Percentiles rank a stretch among this genome's conserved stretches.
These are phyloP conservation scores for Gracilinanus agilis DNA, from an alignment of 2,113 vertebrate genomes.

Conservation along the genomic window DNA sequence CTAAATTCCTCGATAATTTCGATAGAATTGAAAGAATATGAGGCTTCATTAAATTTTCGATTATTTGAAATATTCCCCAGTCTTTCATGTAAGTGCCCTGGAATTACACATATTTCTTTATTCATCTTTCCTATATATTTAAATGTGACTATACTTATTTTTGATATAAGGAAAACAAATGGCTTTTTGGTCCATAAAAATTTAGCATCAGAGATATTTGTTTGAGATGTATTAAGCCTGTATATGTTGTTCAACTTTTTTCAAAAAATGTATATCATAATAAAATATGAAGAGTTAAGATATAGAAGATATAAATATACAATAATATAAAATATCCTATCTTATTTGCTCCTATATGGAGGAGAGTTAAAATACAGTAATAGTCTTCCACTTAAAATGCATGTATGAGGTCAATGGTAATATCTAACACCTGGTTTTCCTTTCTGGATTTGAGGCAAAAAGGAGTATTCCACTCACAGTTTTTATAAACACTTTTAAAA, in stretches of 20 bases:
- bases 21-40: not conserved
- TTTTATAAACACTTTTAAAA: not conserved
- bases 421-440: not conserved
- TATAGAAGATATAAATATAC: not conserved
- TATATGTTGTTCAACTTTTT: not conserved
- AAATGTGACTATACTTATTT: conserved; percentile 26
- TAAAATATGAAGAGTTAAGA: conserved; percentile 17
- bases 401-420: not conserved
- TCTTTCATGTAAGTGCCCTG: not conserved
- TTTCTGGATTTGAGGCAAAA: not conserved
- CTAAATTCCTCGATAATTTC: not conserved
- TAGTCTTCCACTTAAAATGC: not conserved
- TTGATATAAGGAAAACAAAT: not conserved
- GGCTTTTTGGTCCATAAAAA: not conserved
- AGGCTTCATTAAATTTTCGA: not conserved
- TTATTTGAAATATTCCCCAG: not conserved
- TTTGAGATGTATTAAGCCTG: not conserved
- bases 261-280: conserved; percentile 15
- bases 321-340: not conserved
- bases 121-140: conserved; percentile 12
- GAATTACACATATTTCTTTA: not conserved
- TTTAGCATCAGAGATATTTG: not conserved
- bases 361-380: not conserved
- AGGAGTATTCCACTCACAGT: not conserved
- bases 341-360: not conserved